These are phyloP conservation scores for Prunella fulvescens DNA, from an alignment of 2,113 vertebrate species.

Conservation along the genomic window DNA sequence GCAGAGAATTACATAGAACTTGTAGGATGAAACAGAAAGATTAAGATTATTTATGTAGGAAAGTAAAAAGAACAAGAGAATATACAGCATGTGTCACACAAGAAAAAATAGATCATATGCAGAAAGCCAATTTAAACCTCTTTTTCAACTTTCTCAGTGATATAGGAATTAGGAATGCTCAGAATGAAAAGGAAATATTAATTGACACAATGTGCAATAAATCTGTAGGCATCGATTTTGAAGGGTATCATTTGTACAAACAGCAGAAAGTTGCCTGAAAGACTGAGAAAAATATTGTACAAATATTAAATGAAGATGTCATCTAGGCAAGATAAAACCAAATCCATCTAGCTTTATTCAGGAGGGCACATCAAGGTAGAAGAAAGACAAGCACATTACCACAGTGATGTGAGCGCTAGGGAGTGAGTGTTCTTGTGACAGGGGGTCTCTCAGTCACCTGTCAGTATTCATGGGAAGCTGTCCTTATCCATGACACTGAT, in stretches of 20 bases:
- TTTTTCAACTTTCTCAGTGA: not conserved
- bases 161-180: not conserved
- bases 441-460: not conserved
- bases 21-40: not conserved
- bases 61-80: not conserved
- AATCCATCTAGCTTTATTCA: not conserved
- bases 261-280: not conserved
- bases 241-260: not conserved
- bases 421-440: fast-evolving
- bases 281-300: not conserved
- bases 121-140: not conserved
- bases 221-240: not conserved
- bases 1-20: not conserved
- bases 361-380: not conserved
- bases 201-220: not conserved
- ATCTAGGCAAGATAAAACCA: not conserved
- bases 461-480: not conserved
- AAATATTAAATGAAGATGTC: not conserved
- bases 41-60: not conserved
- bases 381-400: not conserved
- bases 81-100: not conserved
- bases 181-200: not conserved
- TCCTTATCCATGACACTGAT: not conserved
- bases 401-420: not conserved
- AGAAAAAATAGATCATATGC: not conserved